Evolutionary conservation across 2,113 vertebrate genomes (phyloP).

Genomic region (Engraulis encrasicolus): DNA sequence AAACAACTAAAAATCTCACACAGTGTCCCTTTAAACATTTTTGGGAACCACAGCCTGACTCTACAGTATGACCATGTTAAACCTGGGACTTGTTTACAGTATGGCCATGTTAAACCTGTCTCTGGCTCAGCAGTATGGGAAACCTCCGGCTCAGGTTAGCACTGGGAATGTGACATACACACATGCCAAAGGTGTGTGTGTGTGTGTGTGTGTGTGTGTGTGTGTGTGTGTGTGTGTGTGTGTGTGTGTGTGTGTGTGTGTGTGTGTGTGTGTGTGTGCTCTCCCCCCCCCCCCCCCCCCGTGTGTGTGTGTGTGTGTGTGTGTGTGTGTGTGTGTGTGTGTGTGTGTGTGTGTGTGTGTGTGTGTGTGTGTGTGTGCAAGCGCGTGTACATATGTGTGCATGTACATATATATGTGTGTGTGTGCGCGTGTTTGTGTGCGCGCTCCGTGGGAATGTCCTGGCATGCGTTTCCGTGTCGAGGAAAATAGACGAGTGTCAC

Average conservation of each 20-base stretch:
- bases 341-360: not conserved
- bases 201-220: conserved; percentile 13
- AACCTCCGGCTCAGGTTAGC: not conserved
- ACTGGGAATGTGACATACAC: not conserved
- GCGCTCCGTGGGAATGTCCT: not conserved
- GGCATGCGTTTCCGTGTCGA: conserved; percentile 6
- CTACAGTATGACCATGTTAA: not conserved
- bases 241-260: conserved; percentile 6
- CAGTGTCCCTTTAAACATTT: no score
- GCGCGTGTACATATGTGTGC: not conserved
- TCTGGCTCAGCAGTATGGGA: not conserved
- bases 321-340: not conserved
- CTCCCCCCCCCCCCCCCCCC: no score
- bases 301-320: not conserved
- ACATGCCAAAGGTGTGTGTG: not conserved
- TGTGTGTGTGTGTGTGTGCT: not conserved
- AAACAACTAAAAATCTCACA: no score
- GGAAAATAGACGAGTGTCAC: not conserved
- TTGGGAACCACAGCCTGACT: no score
- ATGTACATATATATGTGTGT: not conserved
- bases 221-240: conserved; percentile 7
- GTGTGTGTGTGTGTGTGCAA: not conserved
- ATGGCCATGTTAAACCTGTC: not conserved
- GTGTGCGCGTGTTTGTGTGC: not conserved
- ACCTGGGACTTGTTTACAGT: not conserved